These are phyloP conservation scores for Benitochromis conjunctus DNA, from an alignment of 2,113 vertebrate species.

Conservation along the genomic window DNA sequence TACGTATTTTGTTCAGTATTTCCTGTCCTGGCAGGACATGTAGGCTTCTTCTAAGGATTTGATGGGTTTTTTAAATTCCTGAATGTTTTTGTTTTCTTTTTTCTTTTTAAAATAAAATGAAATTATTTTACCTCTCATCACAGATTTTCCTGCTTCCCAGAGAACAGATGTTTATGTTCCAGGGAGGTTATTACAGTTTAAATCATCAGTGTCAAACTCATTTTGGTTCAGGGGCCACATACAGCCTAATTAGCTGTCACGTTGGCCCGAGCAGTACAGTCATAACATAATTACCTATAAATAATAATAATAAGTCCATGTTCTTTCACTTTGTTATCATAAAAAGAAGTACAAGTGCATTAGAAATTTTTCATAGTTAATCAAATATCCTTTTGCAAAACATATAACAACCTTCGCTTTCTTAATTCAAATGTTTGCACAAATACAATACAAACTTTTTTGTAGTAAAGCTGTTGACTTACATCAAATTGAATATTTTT, in stretches of 20 bases:
- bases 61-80: not conserved
- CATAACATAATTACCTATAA: too few species aligned
- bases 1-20: not conserved
- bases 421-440: not conserved
- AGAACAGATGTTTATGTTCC: not conserved
- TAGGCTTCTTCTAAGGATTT: not conserved
- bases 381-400: not conserved
- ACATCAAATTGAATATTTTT: not conserved
- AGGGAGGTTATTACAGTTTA: not conserved
- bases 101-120: not conserved
- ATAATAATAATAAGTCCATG: too few species aligned
- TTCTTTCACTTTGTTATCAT: not conserved
- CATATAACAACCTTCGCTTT: accelerated
- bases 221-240: too few species aligned
- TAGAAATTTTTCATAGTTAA: not conserved
- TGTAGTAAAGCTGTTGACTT: not conserved
- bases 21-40: not conserved
- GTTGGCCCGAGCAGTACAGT: too few species aligned
- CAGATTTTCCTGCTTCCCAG: not conserved
- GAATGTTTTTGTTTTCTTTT: not conserved
- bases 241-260: too few species aligned
- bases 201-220: not conserved
- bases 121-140: not conserved
- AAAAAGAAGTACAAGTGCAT: not conserved
- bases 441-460: not conserved